Base-by-base conservation (phyloP, 2,888 invertebrate species). In the Melipona beecheii region DNA sequence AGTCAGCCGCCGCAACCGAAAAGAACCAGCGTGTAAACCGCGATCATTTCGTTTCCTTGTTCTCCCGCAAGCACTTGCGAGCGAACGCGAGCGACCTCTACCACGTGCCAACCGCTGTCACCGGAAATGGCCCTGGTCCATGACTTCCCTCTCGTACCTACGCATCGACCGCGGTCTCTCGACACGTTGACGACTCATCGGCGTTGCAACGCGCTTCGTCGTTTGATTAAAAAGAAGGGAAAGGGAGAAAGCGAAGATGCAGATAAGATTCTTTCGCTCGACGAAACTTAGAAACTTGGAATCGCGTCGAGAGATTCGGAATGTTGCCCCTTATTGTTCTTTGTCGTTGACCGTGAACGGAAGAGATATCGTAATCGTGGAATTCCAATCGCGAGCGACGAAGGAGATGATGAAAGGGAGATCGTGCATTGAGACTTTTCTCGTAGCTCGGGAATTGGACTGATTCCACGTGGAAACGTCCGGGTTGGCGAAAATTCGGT, bases 11-110 rank as follows among this genome's bases (percentile, higher is more conserved):
- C 86, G 88, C 90, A 84, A 90, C 89, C 85, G 90, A 91, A 91
- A 92, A 92, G 92, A 91, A 91, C 90, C 90, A 90, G 89, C 90
- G 90, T 88, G 90, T 88, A 84, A 85, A 79, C 87, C 85, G 84
- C 87, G 89, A 92, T 92, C 90, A 90, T 92, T 91, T 88, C 88
- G 85, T 85, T 84, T 87, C 85, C 91, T 91, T 91, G 89, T 91
- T 89, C 91, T 81, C 85, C 60, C 19, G 49, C 76, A 65, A 74
- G 71, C 56, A 21, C 75, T 79, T 75, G 68, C 65, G 50, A 73
- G 31, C 81, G 74, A 71, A 62, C 73, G 65, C 71, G 24, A 52
- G 56, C 56, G n/a, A 49, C 49, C 49, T 49, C 74, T 15, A 31
- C 71, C 21, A 64, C 75, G 62, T 80, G 83, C 85, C 85, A 77